Evolutionary conservation across 2,797 vertebrate species (phyloP), one percentile per base, ranked within the genome.

Genomic region (Catostomus latipinnis): DNA sequence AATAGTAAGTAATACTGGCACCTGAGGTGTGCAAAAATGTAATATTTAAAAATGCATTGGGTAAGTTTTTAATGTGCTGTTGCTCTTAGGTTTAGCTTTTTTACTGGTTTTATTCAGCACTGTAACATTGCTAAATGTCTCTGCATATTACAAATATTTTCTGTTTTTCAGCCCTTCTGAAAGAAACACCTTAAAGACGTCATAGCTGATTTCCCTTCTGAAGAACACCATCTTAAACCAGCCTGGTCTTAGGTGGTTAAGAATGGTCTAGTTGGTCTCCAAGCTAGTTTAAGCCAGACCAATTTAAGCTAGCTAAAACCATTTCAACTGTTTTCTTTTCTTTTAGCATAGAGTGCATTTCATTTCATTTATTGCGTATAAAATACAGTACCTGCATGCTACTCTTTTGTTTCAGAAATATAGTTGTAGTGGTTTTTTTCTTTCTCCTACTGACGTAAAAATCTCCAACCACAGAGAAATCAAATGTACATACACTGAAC

Each of bases 381-480:
- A 12, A 65, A 46, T 3, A 34, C 34, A 34, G 34, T 8, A 45
- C 0, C 1, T 45, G 72, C 50, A 75, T 9, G 18, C 6, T 63
- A 63, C 60, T 34, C 12, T 61, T 43, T 74, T 14, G 18, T 56
- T 65, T 54, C 34, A 18, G 43, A 48, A 76, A 6, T 50, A 22
- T 46, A 2, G 8, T 34, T 68, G 56, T 54, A 34, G 34, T 16
- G n/a, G 16, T 18, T 74, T 45, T 46, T 63, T 63, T 14, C 14
- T 34, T 34, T 34, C 50, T 48, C n/a, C 6, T 75, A 65, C 11
- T 84, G 81, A 86, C 34, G 58, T 62, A 82, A 65, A 76, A 6
- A 43, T 77, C 48, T 48, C 34, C 50, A 63, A 82, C 76, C 78
- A 53, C 54, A 70, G 9, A 46, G 13, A 78, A 48, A 78, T 62